Base-by-base conservation (phyloP, 2,888 invertebrate species). In the Phlogophora meticulosa region DNA sequence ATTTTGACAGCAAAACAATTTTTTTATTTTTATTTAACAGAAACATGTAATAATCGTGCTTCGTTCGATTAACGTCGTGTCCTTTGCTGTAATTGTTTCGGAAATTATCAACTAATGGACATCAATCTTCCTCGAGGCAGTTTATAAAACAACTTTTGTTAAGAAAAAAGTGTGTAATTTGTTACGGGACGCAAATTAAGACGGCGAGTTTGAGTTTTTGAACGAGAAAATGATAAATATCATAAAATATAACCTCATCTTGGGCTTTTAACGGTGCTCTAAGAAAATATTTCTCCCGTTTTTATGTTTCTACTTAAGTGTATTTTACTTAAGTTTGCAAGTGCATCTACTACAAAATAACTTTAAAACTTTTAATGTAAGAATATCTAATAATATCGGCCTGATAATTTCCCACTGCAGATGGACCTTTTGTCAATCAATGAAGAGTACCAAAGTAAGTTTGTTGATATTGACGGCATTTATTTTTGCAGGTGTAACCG, bases 151-250 rank as follows among this genome's bases (percentile, higher is more conserved):
- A 87, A 86, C 85, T 90, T 90, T 82, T 86, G 75, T 75, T 68
- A 76, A 83, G 77, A 87, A 89, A 88, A 28, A 89, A 87, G 79
- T 87, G 85, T 85, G 85, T 89, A 91, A 92, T 91, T 92, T 90
- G 90, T 90, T 88, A 88, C 86, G 83, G 78, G 87, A 88, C 88
- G 85, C 88, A 90, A 92, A 91, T 92, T 90, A 92, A 88, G 89
- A 87, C 79, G 78, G 84, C 86, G 85, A 81, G 74, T 82, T 82
- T 81, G 85, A 87, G 86, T 89, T 88, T 85, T 82, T 78, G 72
- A 87, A 88, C 76, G 83, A 82, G 80, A 83, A 88, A 87, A 87
- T 85, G 77, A 87, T 84, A 84, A 88, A 87, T 83, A 88, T 83
- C 83, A 84, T 72, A 83, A 79, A 84, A 85, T 77, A 74, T 52